Percentiles rank a stretch among this genome's conserved stretches.
Evolutionary conservation across 2,113 vertebrate species (phyloP).

Genomic region (Carettochelys insculpta): DNA sequence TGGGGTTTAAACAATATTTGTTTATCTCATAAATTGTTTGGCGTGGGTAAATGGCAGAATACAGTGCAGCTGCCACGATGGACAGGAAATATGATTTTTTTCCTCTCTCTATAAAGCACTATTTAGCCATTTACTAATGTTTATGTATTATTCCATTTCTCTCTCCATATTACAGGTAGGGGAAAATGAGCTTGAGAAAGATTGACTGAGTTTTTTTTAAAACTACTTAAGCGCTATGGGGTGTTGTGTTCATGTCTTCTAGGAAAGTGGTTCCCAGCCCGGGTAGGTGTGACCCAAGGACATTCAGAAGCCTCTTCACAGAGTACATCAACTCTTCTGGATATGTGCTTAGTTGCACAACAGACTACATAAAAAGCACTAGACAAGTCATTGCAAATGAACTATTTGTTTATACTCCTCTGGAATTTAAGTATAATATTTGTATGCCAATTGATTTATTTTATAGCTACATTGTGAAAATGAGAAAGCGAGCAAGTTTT

Average conservation of each 20-base stretch:
- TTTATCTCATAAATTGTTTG: not conserved
- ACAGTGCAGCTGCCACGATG: not conserved
- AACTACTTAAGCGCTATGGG: not conserved
- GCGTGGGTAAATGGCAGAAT: not conserved
- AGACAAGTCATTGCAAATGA: too few species aligned
- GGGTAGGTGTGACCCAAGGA: too few species aligned
- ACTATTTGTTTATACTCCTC: too few species aligned
- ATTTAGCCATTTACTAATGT: not conserved
- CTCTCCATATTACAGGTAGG: not conserved
- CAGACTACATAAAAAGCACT: too few species aligned
- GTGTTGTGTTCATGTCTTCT: fast-evolving
- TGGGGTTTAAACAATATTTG: not conserved
- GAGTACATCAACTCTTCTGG: too few species aligned
- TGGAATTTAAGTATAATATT: too few species aligned
- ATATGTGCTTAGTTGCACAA: too few species aligned
- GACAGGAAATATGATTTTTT: not conserved
- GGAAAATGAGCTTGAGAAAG: not conserved
- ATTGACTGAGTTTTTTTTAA: not conserved
- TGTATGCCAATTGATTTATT: too few species aligned
- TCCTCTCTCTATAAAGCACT: not conserved
- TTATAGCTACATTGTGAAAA: too few species aligned
- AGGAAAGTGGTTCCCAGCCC: too few species aligned
- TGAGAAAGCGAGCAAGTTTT: too few species aligned
- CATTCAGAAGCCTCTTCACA: too few species aligned
- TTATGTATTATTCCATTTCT: not conserved